Base-by-base conservation (phyloP, 92 coral and sea anemone species). In the Epizoanthus rinbou region DNA sequence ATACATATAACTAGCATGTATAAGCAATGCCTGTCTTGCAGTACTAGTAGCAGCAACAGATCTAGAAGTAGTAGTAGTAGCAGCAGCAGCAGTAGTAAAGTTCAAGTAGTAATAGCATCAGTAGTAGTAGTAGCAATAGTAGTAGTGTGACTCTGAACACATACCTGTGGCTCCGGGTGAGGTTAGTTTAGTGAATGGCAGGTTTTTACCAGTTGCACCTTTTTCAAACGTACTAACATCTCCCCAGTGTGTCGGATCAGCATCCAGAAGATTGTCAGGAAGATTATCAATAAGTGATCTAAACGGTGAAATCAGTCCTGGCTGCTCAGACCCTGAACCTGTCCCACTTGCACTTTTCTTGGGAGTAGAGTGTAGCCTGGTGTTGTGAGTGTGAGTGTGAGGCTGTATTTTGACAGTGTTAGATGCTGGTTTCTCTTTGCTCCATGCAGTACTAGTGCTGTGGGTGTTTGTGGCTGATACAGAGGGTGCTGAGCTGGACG, bases 151-250 rank as follows among this genome's bases (percentile, higher is more conserved):
- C 41, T 13, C 41, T 22, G 9, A 25, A 33, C 25, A 53, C 91
- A 31, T 58, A 93, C 98, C 99, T 86, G 90, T 91, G 43, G 90
- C 89, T 11, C 99, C 99, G 17, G 98, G 99, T 14, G 99, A 96
- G 3, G 92, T 91, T 90, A 94, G 73, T 82, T 91, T 91, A 23
- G 93, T 84, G 21, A 84, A 75, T 8, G 71, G 82, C 33, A 80
- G 58, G 69, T 83, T 81, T 76, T 90, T 94, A 28, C 81, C 89
- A 8, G 75, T 84, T 13, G 82, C 28, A 43, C 92, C 91, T 74
- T 89, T 93, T 57, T 91, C 98, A 90, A 93, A 95, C 3, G 93
- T 87, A 53, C 92, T 93, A 69, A 93, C 72, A 53, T 90, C 94
- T 60, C 93, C 94, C 99, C 99, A 96, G 10, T 94, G 74, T 10